Conservation (phyloP, 2,113 vertebrate species). For the Trematomus loennbergii region DNA sequence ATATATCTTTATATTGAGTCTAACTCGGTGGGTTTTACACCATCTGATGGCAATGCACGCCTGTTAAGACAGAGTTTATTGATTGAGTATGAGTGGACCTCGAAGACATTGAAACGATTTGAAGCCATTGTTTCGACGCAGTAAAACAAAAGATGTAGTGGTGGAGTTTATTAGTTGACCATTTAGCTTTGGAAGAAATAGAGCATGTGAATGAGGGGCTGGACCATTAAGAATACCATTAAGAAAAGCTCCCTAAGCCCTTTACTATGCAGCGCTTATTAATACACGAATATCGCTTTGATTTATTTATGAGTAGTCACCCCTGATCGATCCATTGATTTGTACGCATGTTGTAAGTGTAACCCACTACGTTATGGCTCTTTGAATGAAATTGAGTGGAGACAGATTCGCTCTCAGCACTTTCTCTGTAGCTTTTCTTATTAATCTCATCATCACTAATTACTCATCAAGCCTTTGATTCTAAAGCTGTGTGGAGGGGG, state of each 20-base stretch:
- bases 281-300: constrained; percentile 4
- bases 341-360: constrained; percentile 23
- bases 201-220: background rate
- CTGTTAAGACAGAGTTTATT: background rate
- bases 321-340: constrained; percentile 27
- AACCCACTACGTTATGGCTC: constrained; percentile 18
- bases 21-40: background rate
- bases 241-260: background rate
- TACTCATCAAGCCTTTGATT: constrained; percentile 76
- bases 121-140: background rate
- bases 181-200: background rate
- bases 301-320: constrained; percentile 30
- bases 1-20: background rate
- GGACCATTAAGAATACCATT: background rate
- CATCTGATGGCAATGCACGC: background rate
- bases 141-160: background rate
- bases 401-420: constrained; percentile 38
- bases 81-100: background rate
- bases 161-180: background rate
- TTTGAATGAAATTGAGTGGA: constrained; percentile 47
- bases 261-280: background rate
- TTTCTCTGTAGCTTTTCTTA: constrained; percentile 59
- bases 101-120: background rate
- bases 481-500: constrained; percentile 58
- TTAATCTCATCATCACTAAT: constrained; percentile 75